A percentile compares a stretch with the other conserved stretches of the same genome.
These are phyloP conservation scores for Epinephelus awoara DNA, from an alignment of 2,797 vertebrate genomes.

Conservation along the genomic window DNA sequence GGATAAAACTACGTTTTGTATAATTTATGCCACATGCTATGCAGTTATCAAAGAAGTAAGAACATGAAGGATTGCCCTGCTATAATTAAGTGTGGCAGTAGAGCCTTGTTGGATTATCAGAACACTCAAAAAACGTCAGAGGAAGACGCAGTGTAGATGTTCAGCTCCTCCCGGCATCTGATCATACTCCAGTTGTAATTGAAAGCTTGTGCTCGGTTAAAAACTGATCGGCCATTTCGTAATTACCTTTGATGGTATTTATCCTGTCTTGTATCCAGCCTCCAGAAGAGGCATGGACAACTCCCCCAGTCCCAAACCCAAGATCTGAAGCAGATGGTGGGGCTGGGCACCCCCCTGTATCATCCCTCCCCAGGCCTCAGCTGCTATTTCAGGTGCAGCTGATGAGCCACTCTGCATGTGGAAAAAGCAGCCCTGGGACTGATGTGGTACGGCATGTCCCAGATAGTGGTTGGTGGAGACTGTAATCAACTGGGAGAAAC, in stretches of 20 bases:
- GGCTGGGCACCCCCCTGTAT: constrained; percentile 52
- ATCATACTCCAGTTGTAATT: constrained; percentile 56
- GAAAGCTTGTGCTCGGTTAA: constrained; percentile 67
- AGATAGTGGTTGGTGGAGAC: constrained; percentile 68
- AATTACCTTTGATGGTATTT: constrained; percentile 71
- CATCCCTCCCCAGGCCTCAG: constrained; percentile 60
- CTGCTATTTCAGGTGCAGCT: constrained; percentile 79
- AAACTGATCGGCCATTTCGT: constrained; percentile 55
- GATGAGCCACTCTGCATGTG: constrained; percentile 69
- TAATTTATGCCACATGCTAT: constrained; percentile 43
- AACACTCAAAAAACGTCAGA: constrained; percentile 42
- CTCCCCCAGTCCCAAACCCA: constrained; percentile 50
- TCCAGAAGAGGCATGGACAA: constrained; percentile 53
- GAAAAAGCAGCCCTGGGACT: constrained; percentile 58
- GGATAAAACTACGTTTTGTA: constrained; percentile 38
- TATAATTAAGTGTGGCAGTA: constrained; percentile 38
- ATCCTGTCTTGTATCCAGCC: constrained; percentile 63
- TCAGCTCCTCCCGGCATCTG: constrained; percentile 33
- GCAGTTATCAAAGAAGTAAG: constrained; percentile 31
- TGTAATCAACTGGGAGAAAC: constrained; percentile 52
- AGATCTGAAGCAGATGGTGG: constrained; percentile 75
- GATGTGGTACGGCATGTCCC: constrained; percentile 73
- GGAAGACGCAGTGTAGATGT: constrained; percentile 30
- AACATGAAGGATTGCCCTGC: constrained; percentile 3
- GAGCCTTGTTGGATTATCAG: constrained; percentile 42